A percentile compares a stretch with the other conserved stretches of the same genome.
Conservation (phyloP, 1,140 invertebrate species). For the Tribolium castaneum region DNA sequence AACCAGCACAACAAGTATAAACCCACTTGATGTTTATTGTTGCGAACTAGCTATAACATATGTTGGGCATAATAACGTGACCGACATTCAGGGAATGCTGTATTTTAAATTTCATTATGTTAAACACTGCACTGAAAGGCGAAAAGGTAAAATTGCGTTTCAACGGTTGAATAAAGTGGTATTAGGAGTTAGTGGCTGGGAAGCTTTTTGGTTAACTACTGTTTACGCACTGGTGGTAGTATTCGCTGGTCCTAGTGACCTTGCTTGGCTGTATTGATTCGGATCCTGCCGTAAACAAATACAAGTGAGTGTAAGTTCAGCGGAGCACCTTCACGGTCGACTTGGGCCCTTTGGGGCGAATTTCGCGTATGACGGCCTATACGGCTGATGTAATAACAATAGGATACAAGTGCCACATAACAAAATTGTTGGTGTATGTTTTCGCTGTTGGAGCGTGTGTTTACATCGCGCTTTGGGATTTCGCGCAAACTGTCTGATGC, state of each 20-base stretch:
- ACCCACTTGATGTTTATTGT: not conserved
- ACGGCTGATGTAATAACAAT: slow-evolving; percentile 24
- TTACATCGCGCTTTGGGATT: slow-evolving; percentile 29
- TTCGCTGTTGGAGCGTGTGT: slow-evolving; percentile 27
- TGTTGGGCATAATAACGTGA: not conserved
- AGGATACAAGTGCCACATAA: slow-evolving; percentile 31
- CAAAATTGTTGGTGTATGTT: slow-evolving; percentile 34
- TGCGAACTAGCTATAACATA: not conserved
- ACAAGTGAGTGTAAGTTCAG: not conserved
- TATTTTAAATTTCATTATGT: no score
- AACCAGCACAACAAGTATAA: not conserved
- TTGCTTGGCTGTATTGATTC: not conserved
- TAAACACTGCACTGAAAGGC: no score
- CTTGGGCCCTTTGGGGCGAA: not conserved
- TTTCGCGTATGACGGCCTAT: slow-evolving; percentile 24
- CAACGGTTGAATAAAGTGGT: not conserved
- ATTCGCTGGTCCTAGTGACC: not conserved
- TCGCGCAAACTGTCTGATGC: slow-evolving; percentile 24
- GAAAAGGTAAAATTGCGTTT: no score
- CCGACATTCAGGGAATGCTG: not conserved
- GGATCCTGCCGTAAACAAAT: not conserved
- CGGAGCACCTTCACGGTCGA: not conserved
- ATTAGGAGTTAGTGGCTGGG: not conserved
- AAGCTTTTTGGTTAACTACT: not conserved
- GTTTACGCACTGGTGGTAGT: not conserved